A percentile compares a stretch with the other conserved stretches of the same genome.
Conservation (phyloP, 92 coral and sea anemone species). For the Montipora capitata region DNA sequence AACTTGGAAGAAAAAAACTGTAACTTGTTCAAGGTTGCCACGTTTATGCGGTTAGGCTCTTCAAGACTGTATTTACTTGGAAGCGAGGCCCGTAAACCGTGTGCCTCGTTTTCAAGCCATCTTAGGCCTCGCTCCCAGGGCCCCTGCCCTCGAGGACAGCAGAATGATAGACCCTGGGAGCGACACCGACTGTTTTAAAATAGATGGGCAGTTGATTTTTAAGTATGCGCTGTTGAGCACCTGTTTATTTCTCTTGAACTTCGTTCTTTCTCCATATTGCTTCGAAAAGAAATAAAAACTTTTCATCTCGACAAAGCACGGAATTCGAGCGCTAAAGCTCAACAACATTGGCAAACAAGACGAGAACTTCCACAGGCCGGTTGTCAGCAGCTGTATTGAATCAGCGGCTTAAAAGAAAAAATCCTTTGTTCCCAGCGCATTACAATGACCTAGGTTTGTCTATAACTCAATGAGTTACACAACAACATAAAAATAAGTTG, state of each 20-base stretch:
- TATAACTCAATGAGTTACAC: too few species aligned
- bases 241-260: too few species aligned
- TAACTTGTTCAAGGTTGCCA: too few species aligned
- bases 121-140: neutral
- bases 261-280: neutral
- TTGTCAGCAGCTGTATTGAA: neutral
- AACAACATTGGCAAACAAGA: too few species aligned
- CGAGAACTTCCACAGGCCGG: neutral
- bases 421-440: too few species aligned
- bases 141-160: neutral
- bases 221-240: too few species aligned
- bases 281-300: too few species aligned
- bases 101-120: slow-evolving; percentile 1
- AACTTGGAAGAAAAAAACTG: too few species aligned
- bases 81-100: neutral
- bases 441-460: too few species aligned
- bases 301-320: neutral
- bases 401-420: neutral
- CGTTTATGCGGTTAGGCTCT: too few species aligned
- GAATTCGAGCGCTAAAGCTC: neutral
- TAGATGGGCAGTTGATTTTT: too few species aligned
- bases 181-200: neutral
- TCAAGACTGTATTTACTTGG: neutral
- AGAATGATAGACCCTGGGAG: neutral
- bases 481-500: too few species aligned